phyloP scores from a whole-genome alignment of 2,113 vertebrate species.

The Epinephelus cyanopodus region DNA sequence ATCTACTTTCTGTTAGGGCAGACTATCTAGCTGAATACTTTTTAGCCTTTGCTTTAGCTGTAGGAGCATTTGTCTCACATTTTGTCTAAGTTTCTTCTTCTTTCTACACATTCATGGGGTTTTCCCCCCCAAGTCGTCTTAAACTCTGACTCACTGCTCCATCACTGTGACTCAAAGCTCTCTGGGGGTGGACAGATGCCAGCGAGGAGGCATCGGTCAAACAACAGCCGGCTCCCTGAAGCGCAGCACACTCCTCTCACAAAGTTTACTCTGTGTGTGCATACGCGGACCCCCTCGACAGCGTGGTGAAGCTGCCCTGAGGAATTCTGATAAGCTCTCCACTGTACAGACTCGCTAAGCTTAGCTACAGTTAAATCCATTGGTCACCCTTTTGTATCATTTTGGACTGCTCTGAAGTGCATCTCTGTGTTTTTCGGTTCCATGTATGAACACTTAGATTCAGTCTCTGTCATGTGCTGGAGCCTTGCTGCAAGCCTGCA shows the following conservation, averaged over 20 bases:
- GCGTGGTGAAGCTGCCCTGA: slow-evolving; percentile 16
- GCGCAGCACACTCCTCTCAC: slow-evolving; percentile 38
- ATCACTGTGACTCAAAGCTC: slow-evolving; percentile 53
- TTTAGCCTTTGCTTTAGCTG: not conserved
- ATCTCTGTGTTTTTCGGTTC: slow-evolving; percentile 32
- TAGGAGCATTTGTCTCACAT: not conserved
- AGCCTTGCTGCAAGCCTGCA: slow-evolving; percentile 12
- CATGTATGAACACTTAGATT: not conserved
- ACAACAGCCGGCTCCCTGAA: slow-evolving; percentile 40
- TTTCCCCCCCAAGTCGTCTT: slow-evolving; percentile 19
- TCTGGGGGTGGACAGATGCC: slow-evolving; percentile 19
- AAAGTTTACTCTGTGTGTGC: slow-evolving; percentile 36
- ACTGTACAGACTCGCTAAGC: slow-evolving; percentile 12
- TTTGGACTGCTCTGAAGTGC: not conserved
- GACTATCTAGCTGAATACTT: not conserved
- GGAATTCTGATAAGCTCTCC: slow-evolving; percentile 38
- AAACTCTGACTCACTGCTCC: slow-evolving; percentile 57
- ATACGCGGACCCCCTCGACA: slow-evolving; percentile 9
- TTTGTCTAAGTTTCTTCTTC: not conserved
- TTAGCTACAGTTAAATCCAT: slow-evolving; percentile 33
- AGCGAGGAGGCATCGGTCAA: slow-evolving; percentile 26
- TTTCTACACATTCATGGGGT: not conserved
- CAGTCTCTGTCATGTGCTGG: slow-evolving; percentile 53
- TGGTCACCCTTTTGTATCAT: slow-evolving; percentile 24
- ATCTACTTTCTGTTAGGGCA: not conserved